Conservation (phyloP, 2,113 vertebrate species). For the Bubalus kerabau region DNA sequence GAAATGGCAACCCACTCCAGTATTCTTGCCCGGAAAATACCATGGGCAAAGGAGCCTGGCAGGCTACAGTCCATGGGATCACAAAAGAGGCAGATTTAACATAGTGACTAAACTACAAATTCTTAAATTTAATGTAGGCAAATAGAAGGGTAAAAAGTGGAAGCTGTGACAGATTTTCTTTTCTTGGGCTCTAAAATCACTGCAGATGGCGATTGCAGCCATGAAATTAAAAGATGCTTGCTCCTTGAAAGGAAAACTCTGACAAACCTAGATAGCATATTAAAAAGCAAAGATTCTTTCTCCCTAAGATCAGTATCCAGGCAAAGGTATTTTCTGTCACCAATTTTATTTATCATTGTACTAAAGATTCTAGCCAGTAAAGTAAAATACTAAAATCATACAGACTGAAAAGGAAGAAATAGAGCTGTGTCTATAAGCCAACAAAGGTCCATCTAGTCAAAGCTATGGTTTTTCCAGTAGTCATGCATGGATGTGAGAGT, state of each 20-base stretch:
- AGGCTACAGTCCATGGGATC: not conserved
- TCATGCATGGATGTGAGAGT: no score
- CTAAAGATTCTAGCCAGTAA: no score
- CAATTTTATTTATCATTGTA: no score
- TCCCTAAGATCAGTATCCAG: no score
- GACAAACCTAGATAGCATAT: not conserved
- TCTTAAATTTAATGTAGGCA: not conserved
- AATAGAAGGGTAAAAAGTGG: not conserved
- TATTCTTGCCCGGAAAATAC: not conserved
- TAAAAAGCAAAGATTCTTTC: no score
- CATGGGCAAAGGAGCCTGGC: not conserved
- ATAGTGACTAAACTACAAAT: not conserved
- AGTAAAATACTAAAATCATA: no score
- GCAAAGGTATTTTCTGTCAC: no score
- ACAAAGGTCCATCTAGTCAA: no score
- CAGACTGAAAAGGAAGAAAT: no score
- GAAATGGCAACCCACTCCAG: not conserved
- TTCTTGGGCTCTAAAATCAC: not conserved
- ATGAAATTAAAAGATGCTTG: not conserved
- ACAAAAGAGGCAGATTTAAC: not conserved
- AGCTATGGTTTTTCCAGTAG: no score
- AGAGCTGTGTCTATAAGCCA: no score
- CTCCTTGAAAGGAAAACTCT: not conserved
- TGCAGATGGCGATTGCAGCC: fast-evolving
- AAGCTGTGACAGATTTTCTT: not conserved